Conservation (phyloP, 2,113 vertebrate species). For the Arvicanthis niloticus region DNA sequence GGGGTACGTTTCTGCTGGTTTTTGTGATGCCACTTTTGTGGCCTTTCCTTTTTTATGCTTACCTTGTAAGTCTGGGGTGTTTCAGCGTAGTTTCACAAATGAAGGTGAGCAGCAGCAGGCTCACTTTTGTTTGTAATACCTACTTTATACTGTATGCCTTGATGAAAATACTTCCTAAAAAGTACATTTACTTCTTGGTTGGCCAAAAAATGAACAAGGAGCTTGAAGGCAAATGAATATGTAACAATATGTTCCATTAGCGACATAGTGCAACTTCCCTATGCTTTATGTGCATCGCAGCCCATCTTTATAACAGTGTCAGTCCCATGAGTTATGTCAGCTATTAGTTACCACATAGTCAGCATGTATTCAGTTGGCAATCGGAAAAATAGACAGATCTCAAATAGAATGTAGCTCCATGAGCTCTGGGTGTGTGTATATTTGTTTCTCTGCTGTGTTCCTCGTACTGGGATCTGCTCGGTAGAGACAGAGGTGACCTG, state of each 20-base stretch:
- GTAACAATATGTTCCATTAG: slow-evolving; percentile 31
- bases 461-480: neutral
- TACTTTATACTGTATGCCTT: slow-evolving; percentile 31
- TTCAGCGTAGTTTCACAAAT: neutral
- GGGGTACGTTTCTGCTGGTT: slow-evolving; percentile 29
- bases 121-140: neutral
- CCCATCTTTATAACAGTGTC: slow-evolving; percentile 5
- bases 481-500: neutral
- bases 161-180: neutral
- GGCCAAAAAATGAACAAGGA: neutral
- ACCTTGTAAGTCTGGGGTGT: neutral
- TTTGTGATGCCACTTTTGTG: slow-evolving; percentile 15
- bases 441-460: neutral
- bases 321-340: neutral
- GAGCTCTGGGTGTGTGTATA: neutral
- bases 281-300: neutral
- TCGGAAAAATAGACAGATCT: slow-evolving; percentile 57
- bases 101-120: neutral
- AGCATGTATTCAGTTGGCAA: neutral
- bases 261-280: slow-evolving; percentile 15
- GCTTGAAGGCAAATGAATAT: neutral
- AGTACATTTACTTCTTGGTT: slow-evolving; percentile 27
- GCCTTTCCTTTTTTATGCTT: neutral
- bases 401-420: neutral
- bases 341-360: slow-evolving; percentile 19